Evolutionary conservation across 2,888 invertebrate genomes (phyloP).

Genomic region (Arctia plantaginis): DNA sequence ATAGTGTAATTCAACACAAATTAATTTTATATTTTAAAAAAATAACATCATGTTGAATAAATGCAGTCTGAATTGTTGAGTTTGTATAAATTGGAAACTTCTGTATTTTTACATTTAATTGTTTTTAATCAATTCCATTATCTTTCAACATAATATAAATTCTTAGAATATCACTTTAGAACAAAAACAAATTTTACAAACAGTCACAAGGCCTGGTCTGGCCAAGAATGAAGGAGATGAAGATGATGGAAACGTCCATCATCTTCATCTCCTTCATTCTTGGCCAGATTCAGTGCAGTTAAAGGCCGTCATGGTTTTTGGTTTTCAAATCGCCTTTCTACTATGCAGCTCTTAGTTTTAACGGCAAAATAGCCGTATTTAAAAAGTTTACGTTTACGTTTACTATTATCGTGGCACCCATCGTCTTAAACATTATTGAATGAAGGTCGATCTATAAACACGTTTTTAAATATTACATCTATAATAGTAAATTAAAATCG

Average conservation of each 20-base stretch:
- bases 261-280: neutral
- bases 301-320: neutral
- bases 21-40: too few relatives aligned
- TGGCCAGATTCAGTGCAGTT: neutral
- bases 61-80: too few relatives aligned
- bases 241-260: neutral
- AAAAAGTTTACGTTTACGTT: neutral
- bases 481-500: constrained; percentile 39
- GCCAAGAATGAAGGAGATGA: neutral
- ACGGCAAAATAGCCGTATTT: neutral
- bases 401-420: constrained; percentile 55
- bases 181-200: neutral
- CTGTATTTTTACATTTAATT: too few relatives aligned
- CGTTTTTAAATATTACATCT: constrained; percentile 47
- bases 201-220: neutral
- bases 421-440: constrained; percentile 58
- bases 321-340: neutral
- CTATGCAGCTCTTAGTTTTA: neutral
- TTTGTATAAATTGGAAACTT: too few relatives aligned
- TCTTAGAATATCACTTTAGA: neutral
- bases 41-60: too few relatives aligned
- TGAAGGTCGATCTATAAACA: constrained; percentile 53
- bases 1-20: too few relatives aligned
- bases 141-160: neutral
- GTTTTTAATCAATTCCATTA: neutral